phyloP scores from a whole-genome alignment of 2,113 vertebrate genomes.

The Psilopogon haemacephalus region DNA sequence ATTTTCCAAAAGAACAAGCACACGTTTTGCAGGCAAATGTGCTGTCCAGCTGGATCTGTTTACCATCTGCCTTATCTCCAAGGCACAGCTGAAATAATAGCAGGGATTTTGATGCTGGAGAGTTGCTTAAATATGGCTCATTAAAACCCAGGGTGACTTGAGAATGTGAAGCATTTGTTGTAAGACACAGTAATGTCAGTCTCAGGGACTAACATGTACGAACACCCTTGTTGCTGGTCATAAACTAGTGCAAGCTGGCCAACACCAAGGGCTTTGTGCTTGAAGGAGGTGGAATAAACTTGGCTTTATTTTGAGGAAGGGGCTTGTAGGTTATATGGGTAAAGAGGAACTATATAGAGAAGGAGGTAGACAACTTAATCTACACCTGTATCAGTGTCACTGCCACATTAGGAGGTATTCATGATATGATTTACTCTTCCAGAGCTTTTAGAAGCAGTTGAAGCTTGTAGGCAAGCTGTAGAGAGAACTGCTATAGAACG shows the following conservation, averaged over 20 bases:
- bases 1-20: slow-evolving; percentile 48
- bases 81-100: slow-evolving; percentile 65
- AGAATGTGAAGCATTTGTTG: slow-evolving; percentile 4
- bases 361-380: not conserved
- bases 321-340: not conserved
- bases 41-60: slow-evolving; percentile 58
- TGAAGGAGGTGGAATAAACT: fast-evolving
- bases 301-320: not conserved
- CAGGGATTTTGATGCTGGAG: slow-evolving; percentile 24
- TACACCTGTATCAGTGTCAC: not conserved
- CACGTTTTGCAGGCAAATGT: slow-evolving; percentile 33
- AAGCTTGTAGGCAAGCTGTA: not conserved
- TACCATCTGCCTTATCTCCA: slow-evolving; percentile 65
- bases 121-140: slow-evolving; percentile 33
- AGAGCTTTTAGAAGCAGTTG: not conserved
- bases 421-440: not conserved
- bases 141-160: slow-evolving; percentile 31
- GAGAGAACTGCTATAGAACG: not conserved
- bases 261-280: not conserved
- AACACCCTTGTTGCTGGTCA: not conserved
- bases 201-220: not conserved
- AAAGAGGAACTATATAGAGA: not conserved
- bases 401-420: not conserved
- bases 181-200: not conserved
- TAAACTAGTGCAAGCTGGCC: not conserved